Evolutionary conservation across 2,888 invertebrate genomes (phyloP).

Genomic region (Busseola fusca): DNA sequence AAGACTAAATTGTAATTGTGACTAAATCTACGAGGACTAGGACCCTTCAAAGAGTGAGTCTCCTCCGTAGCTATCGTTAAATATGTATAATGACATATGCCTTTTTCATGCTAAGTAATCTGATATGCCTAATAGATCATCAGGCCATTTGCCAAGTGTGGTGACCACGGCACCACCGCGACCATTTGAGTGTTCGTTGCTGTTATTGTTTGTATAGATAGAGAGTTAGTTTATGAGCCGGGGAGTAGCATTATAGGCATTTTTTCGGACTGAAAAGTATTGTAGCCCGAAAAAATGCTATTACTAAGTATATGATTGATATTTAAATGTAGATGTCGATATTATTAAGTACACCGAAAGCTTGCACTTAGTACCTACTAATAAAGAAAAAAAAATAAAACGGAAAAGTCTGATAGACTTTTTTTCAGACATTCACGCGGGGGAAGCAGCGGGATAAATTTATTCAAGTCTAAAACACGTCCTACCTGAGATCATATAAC

Average conservation of each 20-base stretch:
- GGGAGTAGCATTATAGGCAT: background rate
- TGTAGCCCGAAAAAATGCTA: background rate
- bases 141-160: background rate
- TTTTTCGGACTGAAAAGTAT: too few relatives aligned
- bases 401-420: too few relatives aligned
- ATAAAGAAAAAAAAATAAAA: too few relatives aligned
- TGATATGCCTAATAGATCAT: background rate
- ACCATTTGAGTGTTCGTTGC: background rate
- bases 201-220: too few relatives aligned
- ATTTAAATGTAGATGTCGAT: background rate
- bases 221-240: background rate
- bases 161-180: background rate
- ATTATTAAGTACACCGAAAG: background rate
- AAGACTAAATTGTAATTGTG: background rate
- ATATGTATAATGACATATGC: background rate
- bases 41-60: background rate
- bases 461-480: background rate
- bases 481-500: constrained; percentile 75
- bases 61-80: background rate
- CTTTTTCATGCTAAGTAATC: background rate
- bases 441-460: background rate
- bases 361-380: too few relatives aligned
- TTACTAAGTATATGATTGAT: background rate
- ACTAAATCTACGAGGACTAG: background rate
- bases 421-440: background rate